Base-by-base conservation (phyloP, 2,888 invertebrate genomes). In the Trimorus sp. region DNA sequence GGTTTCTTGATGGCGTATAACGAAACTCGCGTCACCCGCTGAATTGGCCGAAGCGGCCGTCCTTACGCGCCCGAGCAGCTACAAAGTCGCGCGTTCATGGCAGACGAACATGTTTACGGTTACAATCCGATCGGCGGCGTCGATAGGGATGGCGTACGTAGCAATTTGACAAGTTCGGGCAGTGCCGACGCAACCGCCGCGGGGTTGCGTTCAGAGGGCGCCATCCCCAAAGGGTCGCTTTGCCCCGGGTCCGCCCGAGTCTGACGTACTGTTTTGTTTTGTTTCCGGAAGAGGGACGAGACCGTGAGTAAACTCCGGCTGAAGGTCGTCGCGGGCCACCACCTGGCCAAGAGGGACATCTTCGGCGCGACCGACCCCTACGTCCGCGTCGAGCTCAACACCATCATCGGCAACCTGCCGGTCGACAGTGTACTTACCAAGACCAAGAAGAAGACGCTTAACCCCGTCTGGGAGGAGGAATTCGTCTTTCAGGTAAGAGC, bases 351-450 rank as follows among this genome's bases (percentile, higher is more conserved):
- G 92, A 99, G 99, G 93, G 99, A 99, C 92, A 98, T 99, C 89
- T 99, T 99, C 93, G 99, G 99, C 89, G 98, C 99, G 88, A 98
- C 98, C 93, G 99, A 99, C 93, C 99, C 99, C 5, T 99, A 99
- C 93, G 98, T 98, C 53, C 94, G 97, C 87, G 96, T 99, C 90
- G 97, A 98, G 92, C 93, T 99, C 88, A 96, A 96, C 89, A 96
- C 96, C 85, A 94, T 95, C 84, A 96, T 96, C 90, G 96, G 96
- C 86, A 97, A 98, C 92, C 96, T 96, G 91, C 96, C 96, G 79
- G 95, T 98, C 91, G 98, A 98, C 93, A 96, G 97, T 83, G 97
- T 97, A 90, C 95, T 98, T 89, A 99, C 99, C 76, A 97, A 97
- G 93, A 99, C 98, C 80, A 98, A 98, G 93, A 98, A 98, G 93